Conservation (phyloP, 1,140 invertebrate genomes). For the Aphaenogaster ashmeadi region DNA sequence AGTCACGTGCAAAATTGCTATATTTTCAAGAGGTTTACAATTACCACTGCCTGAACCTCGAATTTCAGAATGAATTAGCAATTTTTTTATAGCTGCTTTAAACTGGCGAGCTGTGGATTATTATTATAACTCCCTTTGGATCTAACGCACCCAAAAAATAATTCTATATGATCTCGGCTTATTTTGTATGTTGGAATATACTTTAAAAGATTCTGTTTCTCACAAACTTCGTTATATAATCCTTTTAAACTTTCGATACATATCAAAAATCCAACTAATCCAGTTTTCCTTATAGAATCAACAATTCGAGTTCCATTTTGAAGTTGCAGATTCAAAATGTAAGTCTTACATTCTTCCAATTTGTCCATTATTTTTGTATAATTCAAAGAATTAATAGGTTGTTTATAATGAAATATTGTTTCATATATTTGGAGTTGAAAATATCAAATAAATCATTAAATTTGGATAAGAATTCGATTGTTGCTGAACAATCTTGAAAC, state of each 20-base stretch:
- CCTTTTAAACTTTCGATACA: constrained; percentile 16
- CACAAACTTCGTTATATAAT: constrained; percentile 5
- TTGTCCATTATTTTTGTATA: constrained; percentile 32
- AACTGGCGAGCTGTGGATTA: constrained; percentile 24
- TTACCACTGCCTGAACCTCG: neutral
- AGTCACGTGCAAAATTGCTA: constrained; percentile 5
- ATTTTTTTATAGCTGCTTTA: constrained; percentile 14
- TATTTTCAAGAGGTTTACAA: neutral
- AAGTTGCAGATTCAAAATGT: neutral
- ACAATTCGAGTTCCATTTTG: constrained; percentile 10
- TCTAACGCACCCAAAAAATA: constrained; percentile 15
- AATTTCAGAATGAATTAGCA: constrained; percentile 12
- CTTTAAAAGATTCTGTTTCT: neutral
- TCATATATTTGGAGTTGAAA: neutral
- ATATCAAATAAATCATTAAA: constrained; percentile 9
- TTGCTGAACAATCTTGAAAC: constrained; percentile 18
- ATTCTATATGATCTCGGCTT: neutral
- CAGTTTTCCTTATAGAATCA: constrained; percentile 1
- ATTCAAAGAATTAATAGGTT: constrained; percentile 10
- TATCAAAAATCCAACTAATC: neutral
- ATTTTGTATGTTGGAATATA: constrained; percentile 11
- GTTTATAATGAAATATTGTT: neutral
- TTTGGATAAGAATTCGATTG: neutral
- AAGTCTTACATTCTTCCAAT: constrained; percentile 17
- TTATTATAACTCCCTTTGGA: neutral